These are phyloP conservation scores for Brachyrhaphis roseni DNA, from an alignment of 2,797 vertebrate species.

Conservation along the genomic window DNA sequence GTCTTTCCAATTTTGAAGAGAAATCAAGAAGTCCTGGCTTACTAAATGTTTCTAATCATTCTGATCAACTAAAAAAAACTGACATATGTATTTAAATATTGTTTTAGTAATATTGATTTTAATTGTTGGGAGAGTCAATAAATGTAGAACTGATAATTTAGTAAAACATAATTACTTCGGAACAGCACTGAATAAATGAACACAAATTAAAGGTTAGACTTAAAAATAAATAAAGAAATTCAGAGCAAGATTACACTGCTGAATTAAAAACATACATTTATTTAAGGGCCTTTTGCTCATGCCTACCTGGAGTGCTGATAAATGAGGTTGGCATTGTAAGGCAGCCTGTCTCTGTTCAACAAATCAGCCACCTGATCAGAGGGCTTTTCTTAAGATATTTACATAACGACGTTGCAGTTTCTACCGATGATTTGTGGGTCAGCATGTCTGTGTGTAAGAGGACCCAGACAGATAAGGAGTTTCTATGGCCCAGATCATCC, in stretches of 20 bases:
- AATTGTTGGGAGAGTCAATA: neutral
- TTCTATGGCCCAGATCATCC: conserved; percentile 65
- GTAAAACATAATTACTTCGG: neutral
- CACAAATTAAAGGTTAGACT: neutral
- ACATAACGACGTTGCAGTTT: conserved; percentile 45
- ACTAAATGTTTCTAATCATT: neutral
- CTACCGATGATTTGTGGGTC: conserved; percentile 22
- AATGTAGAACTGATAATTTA: neutral
- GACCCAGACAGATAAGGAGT: conserved; percentile 38
- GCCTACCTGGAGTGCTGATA: neutral
- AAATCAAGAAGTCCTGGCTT: neutral
- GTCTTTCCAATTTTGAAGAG: neutral
- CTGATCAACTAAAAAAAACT: neutral
- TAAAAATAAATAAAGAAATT: neutral
- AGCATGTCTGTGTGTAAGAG: conserved; percentile 8
- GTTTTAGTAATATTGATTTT: neutral
- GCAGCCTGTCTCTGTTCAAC: conserved; percentile 19
- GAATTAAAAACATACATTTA: neutral
- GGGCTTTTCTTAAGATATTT: conserved; percentile 49
- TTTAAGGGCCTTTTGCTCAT: neutral
- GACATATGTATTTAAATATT: neutral
- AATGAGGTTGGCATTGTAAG: conserved; percentile 6
- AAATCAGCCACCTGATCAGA: conserved; percentile 36
- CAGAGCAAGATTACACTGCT: neutral
- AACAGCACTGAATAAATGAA: neutral